Evolutionary conservation across 2,888 invertebrate genomes (phyloP).

Genomic region (Cheilosia urbana): DNA sequence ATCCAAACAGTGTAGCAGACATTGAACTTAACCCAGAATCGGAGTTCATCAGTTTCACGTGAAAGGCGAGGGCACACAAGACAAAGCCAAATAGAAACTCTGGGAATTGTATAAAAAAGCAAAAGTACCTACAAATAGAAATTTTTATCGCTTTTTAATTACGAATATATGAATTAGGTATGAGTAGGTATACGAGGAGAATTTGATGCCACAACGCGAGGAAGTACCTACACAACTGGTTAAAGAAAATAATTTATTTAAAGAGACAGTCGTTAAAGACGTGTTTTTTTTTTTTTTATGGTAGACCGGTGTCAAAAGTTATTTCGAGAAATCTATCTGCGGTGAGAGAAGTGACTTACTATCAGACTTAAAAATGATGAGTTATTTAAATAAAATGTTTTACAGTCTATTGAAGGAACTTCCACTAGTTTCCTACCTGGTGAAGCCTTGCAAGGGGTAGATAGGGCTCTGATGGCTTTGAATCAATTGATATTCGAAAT

Average conservation of each 20-base stretch:
- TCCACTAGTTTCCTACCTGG: too few relatives aligned
- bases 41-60: slow-evolving; percentile 55
- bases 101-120: slow-evolving; percentile 41
- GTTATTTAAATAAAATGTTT: too few relatives aligned
- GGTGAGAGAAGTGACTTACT: neutral
- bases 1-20: slow-evolving; percentile 20
- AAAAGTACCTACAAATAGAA: slow-evolving; percentile 28
- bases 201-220: slow-evolving; percentile 13
- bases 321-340: neutral
- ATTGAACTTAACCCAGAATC: slow-evolving; percentile 66
- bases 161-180: neutral
- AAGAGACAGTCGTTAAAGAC: slow-evolving; percentile 13
- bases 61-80: slow-evolving; percentile 40
- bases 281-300: neutral
- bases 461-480: too few relatives aligned
- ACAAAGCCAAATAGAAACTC: slow-evolving; percentile 51
- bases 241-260: slow-evolving; percentile 28
- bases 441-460: too few relatives aligned
- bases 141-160: slow-evolving; percentile 66
- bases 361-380: too few relatives aligned
- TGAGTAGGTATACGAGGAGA: slow-evolving; percentile 6
- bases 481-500: too few relatives aligned
- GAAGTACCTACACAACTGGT: slow-evolving; percentile 56
- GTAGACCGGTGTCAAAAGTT: neutral
- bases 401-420: too few relatives aligned